A percentile compares a stretch with the other conserved stretches of the same genome.
phyloP scores from a whole-genome alignment of 2,888 invertebrate genomes.

The Erpobdella octoculata region DNA sequence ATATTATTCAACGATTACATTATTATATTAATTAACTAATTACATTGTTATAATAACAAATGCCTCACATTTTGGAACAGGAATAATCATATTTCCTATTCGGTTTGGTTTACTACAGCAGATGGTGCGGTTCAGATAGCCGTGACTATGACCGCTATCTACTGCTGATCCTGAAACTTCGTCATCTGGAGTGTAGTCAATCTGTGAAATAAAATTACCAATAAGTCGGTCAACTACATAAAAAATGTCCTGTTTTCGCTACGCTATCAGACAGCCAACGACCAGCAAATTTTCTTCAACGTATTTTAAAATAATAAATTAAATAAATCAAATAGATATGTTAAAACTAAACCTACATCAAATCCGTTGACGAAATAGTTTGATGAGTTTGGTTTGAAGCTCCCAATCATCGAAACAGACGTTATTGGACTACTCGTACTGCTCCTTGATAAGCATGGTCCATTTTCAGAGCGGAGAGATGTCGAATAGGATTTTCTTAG shows the following conservation, averaged over 20 bases:
- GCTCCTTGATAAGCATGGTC: not conserved
- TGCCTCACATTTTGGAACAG: not conserved
- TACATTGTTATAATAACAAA: not conserved
- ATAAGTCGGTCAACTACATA: no score
- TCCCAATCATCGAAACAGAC: no score
- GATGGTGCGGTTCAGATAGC: not conserved
- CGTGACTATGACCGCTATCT: slow-evolving; percentile 5
- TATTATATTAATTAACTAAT: not conserved
- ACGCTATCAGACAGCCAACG: no score
- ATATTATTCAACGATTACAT: not conserved
- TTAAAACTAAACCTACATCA: no score
- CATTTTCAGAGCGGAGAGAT: not conserved
- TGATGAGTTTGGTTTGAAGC: no score
- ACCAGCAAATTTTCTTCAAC: no score
- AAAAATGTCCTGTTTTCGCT: no score
- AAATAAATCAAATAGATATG: no score
- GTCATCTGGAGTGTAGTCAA: no score
- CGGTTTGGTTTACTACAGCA: not conserved
- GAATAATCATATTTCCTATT: not conserved
- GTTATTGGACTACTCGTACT: not conserved
- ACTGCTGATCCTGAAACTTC: not conserved
- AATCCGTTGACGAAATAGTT: no score
- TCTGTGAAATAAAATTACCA: no score
- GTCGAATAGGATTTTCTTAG: not conserved
- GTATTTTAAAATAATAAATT: no score